A percentile compares a stretch with the other conserved stretches of the same genome.
phyloP scores from a whole-genome alignment of 92 coral and sea anemone species.

The Muricea muricata region DNA sequence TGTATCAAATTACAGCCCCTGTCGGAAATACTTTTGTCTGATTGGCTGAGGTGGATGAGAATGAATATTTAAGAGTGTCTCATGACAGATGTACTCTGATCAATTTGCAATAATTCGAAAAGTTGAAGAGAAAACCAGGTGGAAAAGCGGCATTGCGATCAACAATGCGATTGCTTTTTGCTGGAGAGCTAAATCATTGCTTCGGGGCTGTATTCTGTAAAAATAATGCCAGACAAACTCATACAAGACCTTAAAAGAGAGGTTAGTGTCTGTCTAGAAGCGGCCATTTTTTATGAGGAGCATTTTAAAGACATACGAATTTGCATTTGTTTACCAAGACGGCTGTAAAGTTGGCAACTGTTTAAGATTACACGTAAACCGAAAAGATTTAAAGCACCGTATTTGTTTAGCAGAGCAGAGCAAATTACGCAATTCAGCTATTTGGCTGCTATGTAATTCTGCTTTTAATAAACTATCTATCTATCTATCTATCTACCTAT shows the following conservation, averaged over 20 bases:
- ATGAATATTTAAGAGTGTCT: background rate
- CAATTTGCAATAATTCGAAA: too few species aligned
- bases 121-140: constrained; percentile 26
- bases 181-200: background rate
- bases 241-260: background rate
- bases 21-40: too few species aligned
- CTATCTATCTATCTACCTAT: too few species aligned
- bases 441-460: too few species aligned
- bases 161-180: background rate
- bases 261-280: background rate
- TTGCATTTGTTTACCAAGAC: background rate
- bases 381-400: too few species aligned
- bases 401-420: too few species aligned
- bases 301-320: background rate
- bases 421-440: too few species aligned
- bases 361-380: too few species aligned
- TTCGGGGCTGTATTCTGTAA: background rate
- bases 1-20: too few species aligned
- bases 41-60: too few species aligned
- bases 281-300: background rate
- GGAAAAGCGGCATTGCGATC: background rate
- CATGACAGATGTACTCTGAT: background rate
- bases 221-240: background rate
- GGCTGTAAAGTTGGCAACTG: too few species aligned
- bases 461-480: too few species aligned